phyloP scores from a whole-genome alignment of 2,113 vertebrate species.

The Callocephalon fimbriatum region DNA sequence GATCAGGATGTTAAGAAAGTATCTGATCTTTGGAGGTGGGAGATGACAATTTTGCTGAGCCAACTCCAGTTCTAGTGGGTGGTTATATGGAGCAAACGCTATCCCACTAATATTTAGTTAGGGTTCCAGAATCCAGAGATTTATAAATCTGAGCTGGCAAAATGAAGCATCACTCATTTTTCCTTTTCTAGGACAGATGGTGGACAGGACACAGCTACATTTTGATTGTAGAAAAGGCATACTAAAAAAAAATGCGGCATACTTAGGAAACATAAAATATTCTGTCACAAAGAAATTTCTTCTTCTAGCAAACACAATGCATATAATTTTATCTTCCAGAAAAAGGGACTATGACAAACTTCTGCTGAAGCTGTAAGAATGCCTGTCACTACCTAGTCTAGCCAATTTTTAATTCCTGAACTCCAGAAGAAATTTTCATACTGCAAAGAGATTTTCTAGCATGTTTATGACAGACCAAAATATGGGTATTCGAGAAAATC shows the following conservation, averaged over 20 bases:
- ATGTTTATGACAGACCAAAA: not conserved
- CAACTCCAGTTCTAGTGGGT: not conserved
- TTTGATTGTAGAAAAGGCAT: not conserved
- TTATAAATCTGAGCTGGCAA: conserved; percentile 2
- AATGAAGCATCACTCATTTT: conserved; percentile 19
- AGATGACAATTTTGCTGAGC: not conserved
- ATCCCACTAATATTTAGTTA: not conserved
- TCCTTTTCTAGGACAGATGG: not conserved
- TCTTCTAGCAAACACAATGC: not conserved
- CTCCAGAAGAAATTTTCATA: not conserved
- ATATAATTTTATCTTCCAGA: not conserved
- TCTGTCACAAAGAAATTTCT: not conserved
- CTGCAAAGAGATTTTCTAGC: not conserved
- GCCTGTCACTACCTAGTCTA: not conserved
- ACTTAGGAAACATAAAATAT: not conserved
- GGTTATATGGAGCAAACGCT: not conserved
- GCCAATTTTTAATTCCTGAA: not conserved
- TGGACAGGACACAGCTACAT: not conserved
- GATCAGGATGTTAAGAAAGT: not conserved
- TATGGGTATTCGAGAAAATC: not conserved
- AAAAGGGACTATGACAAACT: not conserved
- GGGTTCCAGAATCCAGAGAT: not conserved
- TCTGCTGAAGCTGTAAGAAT: not conserved
- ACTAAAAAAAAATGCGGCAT: not conserved
- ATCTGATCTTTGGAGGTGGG: not conserved